Percentiles rank a stretch among this genome's conserved stretches.
phyloP scores from a whole-genome alignment of 2,113 vertebrate genomes.

The Hystrix cristata region DNA sequence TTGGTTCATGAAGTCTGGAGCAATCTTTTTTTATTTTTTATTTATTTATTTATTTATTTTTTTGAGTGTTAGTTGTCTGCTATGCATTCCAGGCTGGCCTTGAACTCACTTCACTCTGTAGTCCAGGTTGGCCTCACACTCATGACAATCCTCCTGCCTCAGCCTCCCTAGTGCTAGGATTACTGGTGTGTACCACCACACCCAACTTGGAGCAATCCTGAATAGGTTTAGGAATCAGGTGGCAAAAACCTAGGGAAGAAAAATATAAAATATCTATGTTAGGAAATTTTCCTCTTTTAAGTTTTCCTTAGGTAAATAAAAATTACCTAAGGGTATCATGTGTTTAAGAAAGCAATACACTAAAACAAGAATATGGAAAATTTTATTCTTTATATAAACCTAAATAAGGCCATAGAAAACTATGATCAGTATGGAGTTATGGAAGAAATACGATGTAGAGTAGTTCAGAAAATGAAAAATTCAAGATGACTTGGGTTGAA shows the following conservation, averaged over 20 bases:
- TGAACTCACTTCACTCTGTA: not conserved
- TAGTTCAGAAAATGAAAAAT: not conserved
- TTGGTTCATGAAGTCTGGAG: not conserved
- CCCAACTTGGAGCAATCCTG: not conserved
- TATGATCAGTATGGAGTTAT: not conserved
- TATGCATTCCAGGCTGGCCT: not conserved
- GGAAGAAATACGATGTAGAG: not conserved
- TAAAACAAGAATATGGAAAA: conserved; percentile 15
- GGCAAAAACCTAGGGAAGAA: not conserved
- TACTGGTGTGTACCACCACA: not conserved
- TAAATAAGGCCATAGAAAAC: not conserved
- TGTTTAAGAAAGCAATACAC: not conserved
- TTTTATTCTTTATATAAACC: not conserved
- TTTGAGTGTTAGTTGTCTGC: not conserved
- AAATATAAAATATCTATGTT: not conserved
- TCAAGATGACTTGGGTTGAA: not conserved
- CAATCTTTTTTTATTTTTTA: not conserved
- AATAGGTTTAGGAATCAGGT: not conserved
- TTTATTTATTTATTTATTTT: too few species aligned
- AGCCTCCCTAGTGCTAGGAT: not conserved
- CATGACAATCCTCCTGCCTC: not conserved
- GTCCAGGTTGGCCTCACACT: not conserved
- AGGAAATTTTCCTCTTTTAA: not conserved
- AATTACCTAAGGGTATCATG: not conserved
- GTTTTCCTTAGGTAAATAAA: not conserved